Percentiles rank a stretch among this genome's conserved stretches.
Conservation (phyloP, 23 tunicate genomes). For the Halocynthia roretzi region DNA sequence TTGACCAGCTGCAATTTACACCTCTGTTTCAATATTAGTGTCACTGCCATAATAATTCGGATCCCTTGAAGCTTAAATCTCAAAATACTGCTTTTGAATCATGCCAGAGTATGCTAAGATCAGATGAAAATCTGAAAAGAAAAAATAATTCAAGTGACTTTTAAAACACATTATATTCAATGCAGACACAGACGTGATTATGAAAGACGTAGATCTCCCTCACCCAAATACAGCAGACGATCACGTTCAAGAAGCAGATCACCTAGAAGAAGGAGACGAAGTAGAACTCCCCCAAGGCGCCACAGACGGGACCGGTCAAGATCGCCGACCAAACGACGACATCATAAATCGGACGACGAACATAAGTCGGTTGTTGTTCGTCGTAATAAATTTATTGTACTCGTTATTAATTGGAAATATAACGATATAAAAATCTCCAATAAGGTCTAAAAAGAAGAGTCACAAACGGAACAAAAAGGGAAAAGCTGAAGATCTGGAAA, state of each 20-base stretch:
- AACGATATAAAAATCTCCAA: neutral
- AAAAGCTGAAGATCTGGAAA: conserved; percentile 40
- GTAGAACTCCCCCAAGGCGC: conserved; percentile 83
- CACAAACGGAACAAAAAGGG: conserved; percentile 25
- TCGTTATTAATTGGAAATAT: neutral
- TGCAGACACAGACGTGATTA: conserved; percentile 9
- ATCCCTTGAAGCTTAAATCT: neutral
- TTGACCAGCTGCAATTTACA: neutral
- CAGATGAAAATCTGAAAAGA: too few relatives aligned
- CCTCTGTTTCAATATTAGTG: neutral
- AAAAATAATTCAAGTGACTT: too few relatives aligned
- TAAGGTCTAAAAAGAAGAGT: conserved; percentile 50
- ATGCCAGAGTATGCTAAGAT: neutral
- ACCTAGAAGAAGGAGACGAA: conserved; percentile 60
- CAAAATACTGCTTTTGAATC: neutral
- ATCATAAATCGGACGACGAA: conserved; percentile 39
- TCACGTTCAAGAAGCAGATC: conserved; percentile 84
- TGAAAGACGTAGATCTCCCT: conserved; percentile 50
- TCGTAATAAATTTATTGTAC: neutral
- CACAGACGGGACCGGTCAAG: conserved; percentile 51
- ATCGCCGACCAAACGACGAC: conserved; percentile 23
- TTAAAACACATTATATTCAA: neutral
- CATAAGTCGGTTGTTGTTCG: conserved; percentile 25
- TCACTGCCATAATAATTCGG: neutral
- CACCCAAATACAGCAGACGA: conserved; percentile 48